Evolutionary conservation across 1,140 invertebrate species (phyloP).

Genomic region (Cydia pomonella): DNA sequence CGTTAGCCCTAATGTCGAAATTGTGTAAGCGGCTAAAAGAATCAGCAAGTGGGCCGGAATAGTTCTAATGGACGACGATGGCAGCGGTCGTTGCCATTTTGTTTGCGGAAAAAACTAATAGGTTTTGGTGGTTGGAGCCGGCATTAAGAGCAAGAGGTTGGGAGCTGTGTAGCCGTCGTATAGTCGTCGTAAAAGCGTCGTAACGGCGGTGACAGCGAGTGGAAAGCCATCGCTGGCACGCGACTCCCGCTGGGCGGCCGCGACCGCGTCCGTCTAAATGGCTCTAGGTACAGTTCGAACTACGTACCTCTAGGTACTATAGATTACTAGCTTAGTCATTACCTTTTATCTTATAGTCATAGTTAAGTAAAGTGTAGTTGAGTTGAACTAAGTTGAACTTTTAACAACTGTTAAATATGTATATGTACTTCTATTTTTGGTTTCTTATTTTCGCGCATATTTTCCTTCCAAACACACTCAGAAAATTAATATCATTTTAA

Average conservation of each 20-base stretch:
- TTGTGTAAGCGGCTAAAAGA: constrained; percentile 54
- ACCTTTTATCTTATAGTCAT: no score
- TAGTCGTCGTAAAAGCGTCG: constrained; percentile 53
- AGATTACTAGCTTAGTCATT: not conserved
- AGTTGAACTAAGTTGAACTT: no score
- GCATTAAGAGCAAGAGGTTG: constrained; percentile 65
- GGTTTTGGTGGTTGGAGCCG: constrained; percentile 45
- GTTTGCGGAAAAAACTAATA: constrained; percentile 62
- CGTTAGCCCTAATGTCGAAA: constrained; percentile 45
- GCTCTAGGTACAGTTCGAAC: not conserved
- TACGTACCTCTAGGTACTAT: not conserved
- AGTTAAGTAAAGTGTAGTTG: no score
- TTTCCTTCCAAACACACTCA: no score
- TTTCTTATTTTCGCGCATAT: no score
- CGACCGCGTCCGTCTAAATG: constrained; percentile 33
- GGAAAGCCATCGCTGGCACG: constrained; percentile 59
- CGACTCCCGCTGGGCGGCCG: constrained; percentile 52
- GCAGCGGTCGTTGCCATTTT: constrained; percentile 46
- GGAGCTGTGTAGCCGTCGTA: constrained; percentile 43
- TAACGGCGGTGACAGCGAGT: constrained; percentile 52
- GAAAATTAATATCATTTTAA: no score
- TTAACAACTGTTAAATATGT: no score
- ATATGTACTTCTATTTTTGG: no score
- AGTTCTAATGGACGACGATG: constrained; percentile 41
- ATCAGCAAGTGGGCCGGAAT: constrained; percentile 46